Evolutionary conservation across 2,888 invertebrate species (phyloP).

Genomic region (Chelonus formosanus): DNA sequence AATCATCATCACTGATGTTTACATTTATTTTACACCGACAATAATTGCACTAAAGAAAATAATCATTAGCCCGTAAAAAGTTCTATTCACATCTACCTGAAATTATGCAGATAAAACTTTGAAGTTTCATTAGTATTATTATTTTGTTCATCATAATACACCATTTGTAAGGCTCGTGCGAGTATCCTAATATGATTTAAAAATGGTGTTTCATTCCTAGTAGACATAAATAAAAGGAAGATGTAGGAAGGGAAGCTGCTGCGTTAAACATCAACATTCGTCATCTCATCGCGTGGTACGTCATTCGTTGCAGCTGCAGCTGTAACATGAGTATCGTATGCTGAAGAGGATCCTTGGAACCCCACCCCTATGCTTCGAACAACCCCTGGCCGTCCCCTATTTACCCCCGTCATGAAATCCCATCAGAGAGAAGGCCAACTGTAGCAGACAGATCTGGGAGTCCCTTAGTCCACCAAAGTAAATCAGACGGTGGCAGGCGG

Average conservation of each 20-base stretch:
- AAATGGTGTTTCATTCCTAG: neutral
- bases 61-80: too few species aligned
- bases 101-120: too few species aligned
- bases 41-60: too few species aligned
- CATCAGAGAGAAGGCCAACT: constrained; percentile 42
- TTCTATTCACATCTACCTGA: too few species aligned
- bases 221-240: neutral
- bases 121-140: too few species aligned
- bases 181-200: too few species aligned
- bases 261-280: constrained; percentile 24
- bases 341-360: constrained; percentile 42
- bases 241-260: neutral
- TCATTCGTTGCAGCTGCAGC: constrained; percentile 27
- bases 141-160: too few species aligned
- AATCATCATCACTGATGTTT: too few species aligned
- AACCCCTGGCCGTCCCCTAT: constrained; percentile 43
- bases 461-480: constrained; percentile 57
- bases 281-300: constrained; percentile 19
- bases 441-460: constrained; percentile 39
- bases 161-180: too few species aligned
- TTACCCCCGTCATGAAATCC: constrained; percentile 49
- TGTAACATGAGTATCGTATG: constrained; percentile 25
- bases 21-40: too few species aligned
- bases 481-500: constrained; percentile 64
- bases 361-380: constrained; percentile 53